Evolutionary conservation across 1,140 invertebrate genomes (phyloP).

Genomic region (Drosophila lacteicornis): DNA sequence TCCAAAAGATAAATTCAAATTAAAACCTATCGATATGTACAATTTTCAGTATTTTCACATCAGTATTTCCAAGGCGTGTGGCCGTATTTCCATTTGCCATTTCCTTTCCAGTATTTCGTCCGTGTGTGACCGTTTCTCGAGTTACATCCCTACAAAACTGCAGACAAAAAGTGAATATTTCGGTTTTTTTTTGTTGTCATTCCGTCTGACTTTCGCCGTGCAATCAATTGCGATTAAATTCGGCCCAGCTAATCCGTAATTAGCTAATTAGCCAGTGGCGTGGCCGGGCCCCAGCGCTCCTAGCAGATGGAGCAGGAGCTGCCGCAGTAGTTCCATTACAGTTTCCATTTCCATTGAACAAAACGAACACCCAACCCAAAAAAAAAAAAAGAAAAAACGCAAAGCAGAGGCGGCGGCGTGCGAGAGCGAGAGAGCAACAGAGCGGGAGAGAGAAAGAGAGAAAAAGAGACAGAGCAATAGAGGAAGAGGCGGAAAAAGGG

Average conservation of each 20-base stretch:
- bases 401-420: constrained; percentile 46
- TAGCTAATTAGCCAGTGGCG: constrained; percentile 23
- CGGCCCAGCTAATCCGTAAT: constrained; percentile 23
- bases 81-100: background rate
- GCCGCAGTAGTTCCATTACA: constrained; percentile 14
- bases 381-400: constrained; percentile 43
- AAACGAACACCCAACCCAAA: constrained; percentile 71
- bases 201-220: constrained; percentile 31
- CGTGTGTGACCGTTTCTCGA: constrained; percentile 10
- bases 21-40: background rate
- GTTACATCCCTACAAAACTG: constrained; percentile 38
- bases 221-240: constrained; percentile 11
- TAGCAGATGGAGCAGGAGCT: constrained; percentile 26
- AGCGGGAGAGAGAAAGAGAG: constrained; percentile 3
- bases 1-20: background rate
- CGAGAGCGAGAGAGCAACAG: constrained; percentile 45
- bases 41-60: background rate
- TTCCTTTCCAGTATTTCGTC: background rate
- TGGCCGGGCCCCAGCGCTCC: constrained; percentile 14
- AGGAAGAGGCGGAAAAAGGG: constrained; percentile 27
- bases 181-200: constrained; percentile 33
- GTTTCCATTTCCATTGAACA: constrained; percentile 47
- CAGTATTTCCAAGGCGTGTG: background rate
- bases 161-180: constrained; percentile 38
- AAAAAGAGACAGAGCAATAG: background rate